These are phyloP conservation scores for Pachypanchax playfairii DNA, from an alignment of 2,113 vertebrate genomes.

Conservation along the genomic window DNA sequence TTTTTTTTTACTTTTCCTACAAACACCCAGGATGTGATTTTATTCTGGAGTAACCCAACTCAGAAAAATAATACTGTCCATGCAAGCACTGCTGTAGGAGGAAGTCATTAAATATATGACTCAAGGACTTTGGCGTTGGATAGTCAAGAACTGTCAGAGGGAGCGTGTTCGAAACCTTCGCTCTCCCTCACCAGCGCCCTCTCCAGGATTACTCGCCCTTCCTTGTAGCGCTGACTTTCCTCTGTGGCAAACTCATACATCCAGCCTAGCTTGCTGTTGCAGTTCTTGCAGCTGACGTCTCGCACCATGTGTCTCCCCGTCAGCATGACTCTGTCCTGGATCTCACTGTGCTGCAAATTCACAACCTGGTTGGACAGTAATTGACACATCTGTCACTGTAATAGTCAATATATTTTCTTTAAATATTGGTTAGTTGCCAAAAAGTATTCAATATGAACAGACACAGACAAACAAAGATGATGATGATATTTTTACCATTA, in stretches of 20 bases:
- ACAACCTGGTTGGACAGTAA: conserved; percentile 84
- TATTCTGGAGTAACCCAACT: conserved; percentile 33
- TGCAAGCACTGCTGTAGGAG: conserved; percentile 37
- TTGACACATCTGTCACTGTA: neutral
- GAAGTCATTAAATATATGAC: conserved; percentile 13
- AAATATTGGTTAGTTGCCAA: too few relatives aligned
- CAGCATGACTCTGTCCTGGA: conserved; percentile 97
- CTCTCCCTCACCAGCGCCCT: conserved; percentile 95
- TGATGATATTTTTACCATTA: too few relatives aligned
- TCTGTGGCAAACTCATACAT: conserved; percentile 98
- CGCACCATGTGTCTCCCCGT: conserved; percentile 98
- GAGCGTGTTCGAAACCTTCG: conserved; percentile 91
- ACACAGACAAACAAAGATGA: too few relatives aligned
- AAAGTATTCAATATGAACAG: too few relatives aligned
- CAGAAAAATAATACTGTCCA: conserved; percentile 45
- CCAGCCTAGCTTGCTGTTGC: conserved; percentile 99
- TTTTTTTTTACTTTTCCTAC: conserved; percentile 11
- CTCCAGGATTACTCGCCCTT: conserved; percentile 96
- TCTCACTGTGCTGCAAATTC: conserved; percentile 97
- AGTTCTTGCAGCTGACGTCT: conserved; percentile 98
- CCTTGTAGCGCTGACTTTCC: conserved; percentile 98
- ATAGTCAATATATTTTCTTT: too few relatives aligned
- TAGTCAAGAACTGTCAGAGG: conserved; percentile 89
- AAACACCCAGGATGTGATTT: conserved; percentile 26
- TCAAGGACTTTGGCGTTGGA: neutral